Base-by-base conservation (phyloP, 2,888 invertebrate genomes). In the Hipparchia semele region DNA sequence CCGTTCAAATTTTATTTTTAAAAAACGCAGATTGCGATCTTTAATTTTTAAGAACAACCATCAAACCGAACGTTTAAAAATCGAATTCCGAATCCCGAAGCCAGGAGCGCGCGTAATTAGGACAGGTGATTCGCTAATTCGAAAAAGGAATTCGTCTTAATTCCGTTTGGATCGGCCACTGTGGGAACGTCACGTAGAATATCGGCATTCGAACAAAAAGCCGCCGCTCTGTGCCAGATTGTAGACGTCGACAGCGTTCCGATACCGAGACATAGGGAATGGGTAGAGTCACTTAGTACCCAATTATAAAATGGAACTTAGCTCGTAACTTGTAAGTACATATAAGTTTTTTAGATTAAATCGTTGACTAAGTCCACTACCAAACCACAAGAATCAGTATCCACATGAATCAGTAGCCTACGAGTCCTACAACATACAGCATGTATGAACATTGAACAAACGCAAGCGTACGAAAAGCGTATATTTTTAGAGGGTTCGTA, bases 51-150 rank as follows among this genome's bases (percentile, higher is more conserved):
- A 60, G 45, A 64, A 59, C 64, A 68, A 59, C 58, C 64, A 69
- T 51, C 64, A 71, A 76, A 74, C 73, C 70, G 71, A 74, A 75
- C 74, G 74, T 75, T 78, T 74, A 71, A 77, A 79, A 82, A 78
- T 78, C 79, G 79, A 79, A 85, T 86, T 84, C 85, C 84, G 78
- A 84, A 84, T 87, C 86, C 82, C 64, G 68, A 70, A 68, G 70
- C 12, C 72, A 61, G 85, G 83, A 77, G 73, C 72, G 69, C 76
- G 87, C 76, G 87, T 90, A 92, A 92, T 92, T 92, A 91, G 92
- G 92, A 91, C 92, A 92, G 92, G 92, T 92, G 92, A 92, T 91
- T 90, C 90, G 90, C 89, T 93, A 92, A 93, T 93, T 91, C 90
- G 85, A 81, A 85, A 85, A 87, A 87, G 86, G 93, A 91, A 92